Base-by-base conservation (phyloP, 1,140 invertebrate genomes). In the Euura saliciscinereae region DNA sequence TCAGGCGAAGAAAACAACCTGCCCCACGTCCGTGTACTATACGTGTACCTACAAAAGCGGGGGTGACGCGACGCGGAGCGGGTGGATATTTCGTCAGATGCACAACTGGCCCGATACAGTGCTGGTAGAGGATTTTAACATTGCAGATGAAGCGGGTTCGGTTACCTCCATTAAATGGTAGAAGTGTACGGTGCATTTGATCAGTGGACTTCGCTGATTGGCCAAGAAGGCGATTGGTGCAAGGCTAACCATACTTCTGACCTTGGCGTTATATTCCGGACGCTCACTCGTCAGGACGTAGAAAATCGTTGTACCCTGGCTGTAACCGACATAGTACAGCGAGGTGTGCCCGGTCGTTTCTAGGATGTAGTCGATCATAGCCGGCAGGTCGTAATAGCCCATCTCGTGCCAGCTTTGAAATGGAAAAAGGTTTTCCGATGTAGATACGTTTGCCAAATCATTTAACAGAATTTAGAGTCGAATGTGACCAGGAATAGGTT, bases 181-280 rank as follows among this genome's bases (percentile, higher is more conserved):
- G 44, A 86, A 81, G 64, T 82, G 79, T 0, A 83, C 80, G 4
- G 85, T 67, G 4, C 78, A 77, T 72, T 86, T 87, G 0, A 88
- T 74, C 28, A 87, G 74, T 10, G 82, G 83, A 75, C 86, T 87
- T 43, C 81, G 77, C 10, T 87, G 85, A 75, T 88, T 86, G 2
- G 79, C 76, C 11, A 88, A 75, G 73, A 86, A 89, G n/a, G 89
- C 87, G 43, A 91, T 87, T 2, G 93, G 93, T 10, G 91, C 93
- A 71, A 94, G 84, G 51, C 91, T 90, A 69, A 93, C 88, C 88
- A 90, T 89, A 71, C 82, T 84, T 44, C 82, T 82, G 13, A 92
- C 80, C 79, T 94, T 91, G 45, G 90, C 84, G 75, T 92, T 93
- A 76, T 94, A 94, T 68, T 93, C 90, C 0, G 92, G 90, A 76